Evolutionary conservation across 2,888 invertebrate species (phyloP), one percentile per base, ranked within the genome.

Genomic region (Calephelis perditalis): DNA sequence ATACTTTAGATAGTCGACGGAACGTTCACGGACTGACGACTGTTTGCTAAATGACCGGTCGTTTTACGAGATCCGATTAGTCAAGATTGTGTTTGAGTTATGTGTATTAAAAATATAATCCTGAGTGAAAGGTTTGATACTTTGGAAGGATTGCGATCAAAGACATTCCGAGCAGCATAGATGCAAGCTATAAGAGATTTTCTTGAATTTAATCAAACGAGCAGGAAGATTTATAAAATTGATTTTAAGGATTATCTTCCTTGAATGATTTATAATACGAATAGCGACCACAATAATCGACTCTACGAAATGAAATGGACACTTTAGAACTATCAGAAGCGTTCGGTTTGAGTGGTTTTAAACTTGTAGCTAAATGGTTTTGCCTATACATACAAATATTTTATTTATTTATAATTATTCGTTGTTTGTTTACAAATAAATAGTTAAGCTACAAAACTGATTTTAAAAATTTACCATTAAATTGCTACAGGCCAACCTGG

Each of bases 1-100:
- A 82, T 87, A 87, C 86, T 89, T 89, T 88, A 89, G 90, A 90
- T 90, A 89, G 88, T 80, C 86, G 79, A 84, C 78, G 78, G 73
- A 81, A 85, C 84, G 83, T 86, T 84, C 81, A 76, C 75, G 72
- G 77, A 79, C 78, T 77, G 75, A 78, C 81, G 68, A 84, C 84
- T 85, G 86, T 78, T 84, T 73, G 73, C 80, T 79, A 87, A 90
- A 89, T 87, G 83, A 86, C 90, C 86, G 79, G 78, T 82, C 81
- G 84, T 88, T 88, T 82, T 79, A 81, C 75, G 75, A 84, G 82
- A 90, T 90, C 86, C 86, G 89, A 90, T 90, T 90, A 89, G 83
- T 87, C 82, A 78, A 82, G 86, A 87, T 87, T 86, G 84, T 83
- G 81, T 89, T 87, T 86, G 81, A 85, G 79, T 83, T 80, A 35